Evolutionary conservation across 2,888 invertebrate genomes (phyloP).

Genomic region (Zaprionus obscuricornis): DNA sequence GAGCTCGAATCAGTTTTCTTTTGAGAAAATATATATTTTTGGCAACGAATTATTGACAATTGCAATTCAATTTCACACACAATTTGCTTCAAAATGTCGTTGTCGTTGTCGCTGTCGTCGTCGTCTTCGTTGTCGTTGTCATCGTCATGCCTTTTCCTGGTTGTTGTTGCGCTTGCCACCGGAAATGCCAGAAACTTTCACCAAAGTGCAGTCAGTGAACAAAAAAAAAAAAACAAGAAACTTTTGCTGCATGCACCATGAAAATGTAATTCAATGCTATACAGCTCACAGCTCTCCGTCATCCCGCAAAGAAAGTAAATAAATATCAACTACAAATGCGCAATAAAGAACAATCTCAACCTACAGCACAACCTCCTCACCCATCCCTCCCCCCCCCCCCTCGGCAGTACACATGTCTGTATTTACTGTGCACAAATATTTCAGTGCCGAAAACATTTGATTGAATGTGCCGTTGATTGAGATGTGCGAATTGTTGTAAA

Average conservation of each 20-base stretch:
- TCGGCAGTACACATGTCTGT: constrained; percentile 8
- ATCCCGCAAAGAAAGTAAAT: constrained; percentile 57
- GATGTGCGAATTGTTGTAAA: constrained; percentile 43
- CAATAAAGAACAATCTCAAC: constrained; percentile 56
- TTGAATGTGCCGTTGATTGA: constrained; percentile 68
- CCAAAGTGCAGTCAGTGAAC: constrained; percentile 42
- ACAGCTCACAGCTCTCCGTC: constrained; percentile 30
- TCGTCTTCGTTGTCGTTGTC: constrained; percentile 25
- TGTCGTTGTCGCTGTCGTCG: constrained; percentile 21
- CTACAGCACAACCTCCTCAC: too few species aligned
- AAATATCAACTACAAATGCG: constrained; percentile 58
- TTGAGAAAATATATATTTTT: constrained; percentile 63
- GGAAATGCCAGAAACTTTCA: constrained; percentile 62
- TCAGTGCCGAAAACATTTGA: constrained; percentile 50
- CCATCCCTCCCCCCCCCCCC: too few species aligned
- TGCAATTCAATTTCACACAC: constrained; percentile 77
- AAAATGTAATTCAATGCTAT: constrained; percentile 69
- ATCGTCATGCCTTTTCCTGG: too few species aligned
- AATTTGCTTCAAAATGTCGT: constrained; percentile 71
- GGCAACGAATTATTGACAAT: constrained; percentile 73
- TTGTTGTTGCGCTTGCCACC: too few species aligned
- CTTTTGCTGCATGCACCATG: constrained; percentile 42
- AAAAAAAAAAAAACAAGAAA: constrained; percentile 45
- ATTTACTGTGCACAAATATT: constrained; percentile 35
- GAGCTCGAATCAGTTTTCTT: constrained; percentile 59